These are phyloP conservation scores for Cyprinus carpio DNA, from an alignment of 2,113 vertebrate species.

Conservation along the genomic window DNA sequence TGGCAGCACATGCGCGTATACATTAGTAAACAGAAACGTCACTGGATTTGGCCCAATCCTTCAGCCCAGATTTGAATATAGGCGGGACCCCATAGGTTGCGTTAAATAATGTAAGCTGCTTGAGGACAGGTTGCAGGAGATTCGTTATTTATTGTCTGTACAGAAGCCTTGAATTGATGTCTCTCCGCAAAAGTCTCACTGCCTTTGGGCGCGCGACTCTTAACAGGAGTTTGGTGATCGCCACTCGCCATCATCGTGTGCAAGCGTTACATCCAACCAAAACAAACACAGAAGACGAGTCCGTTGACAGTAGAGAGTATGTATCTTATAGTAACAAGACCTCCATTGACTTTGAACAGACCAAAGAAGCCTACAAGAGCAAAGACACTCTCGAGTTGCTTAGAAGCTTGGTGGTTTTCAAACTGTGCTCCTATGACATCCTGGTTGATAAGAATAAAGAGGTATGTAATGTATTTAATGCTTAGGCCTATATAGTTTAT, in stretches of 20 bases:
- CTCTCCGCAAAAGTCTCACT: slow-evolving; percentile 54
- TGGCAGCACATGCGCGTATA: not conserved
- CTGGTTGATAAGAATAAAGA: slow-evolving; percentile 76
- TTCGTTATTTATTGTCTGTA: not conserved
- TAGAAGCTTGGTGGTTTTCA: slow-evolving; percentile 76
- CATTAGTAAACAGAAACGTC: slow-evolving; percentile 50
- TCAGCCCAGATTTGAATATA: not conserved
- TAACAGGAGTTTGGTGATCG: slow-evolving; percentile 25
- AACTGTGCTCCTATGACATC: slow-evolving; percentile 76
- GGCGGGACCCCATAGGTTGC: slow-evolving; percentile 7
- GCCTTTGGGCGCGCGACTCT: slow-evolving; percentile 47
- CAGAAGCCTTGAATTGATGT: slow-evolving; percentile 55
- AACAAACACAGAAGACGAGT: not conserved
- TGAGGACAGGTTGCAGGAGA: not conserved
- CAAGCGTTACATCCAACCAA: slow-evolving; percentile 6
- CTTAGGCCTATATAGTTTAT: not conserved
- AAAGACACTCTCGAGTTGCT: slow-evolving; percentile 80
- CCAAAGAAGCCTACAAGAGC: slow-evolving; percentile 77
- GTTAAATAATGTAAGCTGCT: not conserved
- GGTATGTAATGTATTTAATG: slow-evolving; percentile 60
- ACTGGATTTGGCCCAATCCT: slow-evolving; percentile 44
- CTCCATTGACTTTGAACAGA: slow-evolving; percentile 72
- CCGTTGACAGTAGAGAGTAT: slow-evolving; percentile 1
- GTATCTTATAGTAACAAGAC: slow-evolving; percentile 36
- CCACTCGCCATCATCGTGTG: not conserved